Conservation (phyloP, 2,797 vertebrate species). For the Acridotheres tristis region DNA sequence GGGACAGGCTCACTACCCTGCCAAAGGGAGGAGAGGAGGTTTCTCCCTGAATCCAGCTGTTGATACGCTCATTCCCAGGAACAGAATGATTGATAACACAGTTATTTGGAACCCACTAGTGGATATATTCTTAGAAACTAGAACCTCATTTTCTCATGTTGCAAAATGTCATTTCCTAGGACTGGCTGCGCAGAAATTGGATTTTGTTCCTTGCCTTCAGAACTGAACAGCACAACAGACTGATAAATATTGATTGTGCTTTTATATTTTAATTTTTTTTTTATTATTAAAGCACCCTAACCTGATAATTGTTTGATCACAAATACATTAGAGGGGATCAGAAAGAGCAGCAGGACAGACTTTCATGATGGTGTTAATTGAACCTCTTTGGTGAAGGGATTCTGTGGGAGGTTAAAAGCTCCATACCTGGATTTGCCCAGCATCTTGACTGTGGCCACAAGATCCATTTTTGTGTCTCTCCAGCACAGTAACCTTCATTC, state of each 20-base stretch:
- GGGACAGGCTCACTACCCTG: neutral
- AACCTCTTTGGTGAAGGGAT: neutral
- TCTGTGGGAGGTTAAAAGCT: neutral
- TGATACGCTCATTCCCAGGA: neutral
- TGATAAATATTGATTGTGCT: slow-evolving; percentile 22
- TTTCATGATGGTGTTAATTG: neutral
- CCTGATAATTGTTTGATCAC: neutral
- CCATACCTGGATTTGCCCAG: neutral
- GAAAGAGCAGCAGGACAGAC: neutral
- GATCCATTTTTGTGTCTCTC: neutral
- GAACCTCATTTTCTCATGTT: slow-evolving; percentile 39
- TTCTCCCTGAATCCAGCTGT: slow-evolving; percentile 25
- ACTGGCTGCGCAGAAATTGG: neutral
- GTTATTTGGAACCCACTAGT: slow-evolving; percentile 19
- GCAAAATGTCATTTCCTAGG: slow-evolving; percentile 31
- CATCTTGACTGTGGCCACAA: neutral
- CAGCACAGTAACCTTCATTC: slow-evolving; percentile 33
- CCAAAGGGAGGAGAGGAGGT: neutral
- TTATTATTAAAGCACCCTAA: neutral
- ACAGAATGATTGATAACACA: slow-evolving; percentile 44
- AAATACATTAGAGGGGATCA: neutral
- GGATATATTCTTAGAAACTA: slow-evolving; percentile 43
- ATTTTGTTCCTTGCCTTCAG: slow-evolving; percentile 28
- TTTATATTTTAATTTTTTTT: neutral
- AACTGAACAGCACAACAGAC: neutral